Percentiles rank a stretch among this genome's conserved stretches.
Evolutionary conservation across 2,888 invertebrate species (phyloP).

Genomic region (Adineta ricciae): DNA sequence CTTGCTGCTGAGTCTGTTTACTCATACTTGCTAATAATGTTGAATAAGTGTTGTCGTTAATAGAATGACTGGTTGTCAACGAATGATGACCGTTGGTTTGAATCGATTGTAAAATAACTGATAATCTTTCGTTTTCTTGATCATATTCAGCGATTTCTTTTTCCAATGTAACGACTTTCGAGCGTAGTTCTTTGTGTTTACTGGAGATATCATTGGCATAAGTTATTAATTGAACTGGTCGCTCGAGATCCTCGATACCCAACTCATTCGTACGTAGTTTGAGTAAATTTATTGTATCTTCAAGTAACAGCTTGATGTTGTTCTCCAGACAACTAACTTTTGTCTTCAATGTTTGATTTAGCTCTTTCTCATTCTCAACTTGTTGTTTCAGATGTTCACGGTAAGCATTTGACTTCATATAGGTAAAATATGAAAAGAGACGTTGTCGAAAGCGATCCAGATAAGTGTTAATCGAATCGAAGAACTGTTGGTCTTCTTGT

Average conservation of each 20-base stretch:
- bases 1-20: not conserved
- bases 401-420: not conserved
- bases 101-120: not conserved
- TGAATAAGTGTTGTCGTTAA: not conserved
- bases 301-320: conserved; percentile 4
- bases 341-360: conserved; percentile 6
- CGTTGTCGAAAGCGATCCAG: not conserved
- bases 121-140: not conserved
- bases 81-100: not conserved
- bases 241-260: conserved; percentile 27
- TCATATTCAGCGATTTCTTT: conserved; percentile 11
- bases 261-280: conserved; percentile 28
- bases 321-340: conserved; percentile 25
- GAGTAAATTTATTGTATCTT: conserved; percentile 23
- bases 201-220: conserved; percentile 24
- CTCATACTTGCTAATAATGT: conserved; percentile 14
- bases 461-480: not conserved
- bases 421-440: not conserved
- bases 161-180: not conserved
- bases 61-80: not conserved
- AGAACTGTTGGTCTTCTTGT: not conserved
- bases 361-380: not conserved
- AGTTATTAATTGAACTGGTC: conserved; percentile 23
- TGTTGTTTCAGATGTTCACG: not conserved
- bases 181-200: conserved; percentile 24